These are phyloP conservation scores for Ommatoiulus sabulosus DNA, from an alignment of 2,888 invertebrate genomes.

Conservation along the genomic window DNA sequence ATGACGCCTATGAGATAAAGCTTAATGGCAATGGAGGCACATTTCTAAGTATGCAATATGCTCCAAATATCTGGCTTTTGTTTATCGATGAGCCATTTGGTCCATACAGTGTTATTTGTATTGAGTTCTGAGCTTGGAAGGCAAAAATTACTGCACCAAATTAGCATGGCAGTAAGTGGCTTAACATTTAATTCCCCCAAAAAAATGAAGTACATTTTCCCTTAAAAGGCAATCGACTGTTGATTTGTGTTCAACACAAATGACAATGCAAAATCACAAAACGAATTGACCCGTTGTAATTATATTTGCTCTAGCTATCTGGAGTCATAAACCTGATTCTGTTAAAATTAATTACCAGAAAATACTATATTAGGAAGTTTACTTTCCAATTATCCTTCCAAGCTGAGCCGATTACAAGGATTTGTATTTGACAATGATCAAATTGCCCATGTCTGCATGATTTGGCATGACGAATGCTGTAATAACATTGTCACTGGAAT, in stretches of 20 bases:
- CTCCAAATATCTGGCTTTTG: neutral
- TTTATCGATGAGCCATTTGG: neutral
- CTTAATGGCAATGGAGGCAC: constrained; percentile 12
- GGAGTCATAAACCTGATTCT: neutral
- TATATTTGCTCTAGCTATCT: neutral
- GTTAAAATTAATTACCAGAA: neutral
- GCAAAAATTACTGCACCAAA: neutral
- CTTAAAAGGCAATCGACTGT: neutral
- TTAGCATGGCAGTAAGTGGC: constrained; percentile 12
- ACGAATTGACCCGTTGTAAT: neutral
- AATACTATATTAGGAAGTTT: neutral
- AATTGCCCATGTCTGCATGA: constrained; percentile 7
- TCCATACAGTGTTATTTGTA: neutral
- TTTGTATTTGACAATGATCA: neutral
- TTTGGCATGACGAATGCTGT: neutral
- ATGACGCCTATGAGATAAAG: neutral
- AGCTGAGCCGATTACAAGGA: neutral
- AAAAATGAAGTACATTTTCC: neutral
- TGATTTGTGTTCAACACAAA: neutral
- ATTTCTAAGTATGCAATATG: constrained; percentile 18
- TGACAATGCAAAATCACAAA: neutral
- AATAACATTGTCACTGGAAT: neutral
- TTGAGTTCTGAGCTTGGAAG: constrained; percentile 22
- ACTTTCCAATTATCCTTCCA: neutral
- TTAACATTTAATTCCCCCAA: neutral